These are phyloP conservation scores for Acleris holmiana DNA, from an alignment of 2,888 invertebrate genomes.

Conservation along the genomic window DNA sequence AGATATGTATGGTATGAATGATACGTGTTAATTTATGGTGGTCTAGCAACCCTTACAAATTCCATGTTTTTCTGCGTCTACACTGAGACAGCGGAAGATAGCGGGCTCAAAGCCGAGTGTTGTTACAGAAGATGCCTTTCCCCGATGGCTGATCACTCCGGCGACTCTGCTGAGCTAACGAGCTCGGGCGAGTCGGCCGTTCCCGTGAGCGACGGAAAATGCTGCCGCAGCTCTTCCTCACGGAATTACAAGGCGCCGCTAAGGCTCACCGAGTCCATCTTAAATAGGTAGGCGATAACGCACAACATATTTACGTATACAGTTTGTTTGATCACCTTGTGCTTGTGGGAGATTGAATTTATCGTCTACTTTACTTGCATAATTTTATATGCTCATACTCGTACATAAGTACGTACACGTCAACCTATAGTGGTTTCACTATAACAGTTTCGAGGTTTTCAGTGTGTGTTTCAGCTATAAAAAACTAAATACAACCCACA, in stretches of 20 bases:
- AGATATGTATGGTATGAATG: too few relatives aligned
- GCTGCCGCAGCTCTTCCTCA: constrained; percentile 12
- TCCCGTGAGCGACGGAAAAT: constrained; percentile 1
- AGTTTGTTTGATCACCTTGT: too few relatives aligned
- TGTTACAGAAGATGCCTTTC: constrained; percentile 51
- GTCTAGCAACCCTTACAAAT: too few relatives aligned
- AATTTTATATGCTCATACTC: too few relatives aligned
- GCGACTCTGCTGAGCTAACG: constrained; percentile 47
- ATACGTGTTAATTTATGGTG: too few relatives aligned
- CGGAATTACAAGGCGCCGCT: constrained; percentile 40
- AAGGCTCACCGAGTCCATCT: constrained; percentile 59
- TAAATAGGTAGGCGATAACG: constrained; percentile 56
- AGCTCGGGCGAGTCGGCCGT: constrained; percentile 47
- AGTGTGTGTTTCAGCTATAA: constrained; percentile 6
- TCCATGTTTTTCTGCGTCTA: too few relatives aligned
- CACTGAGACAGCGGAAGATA: too few relatives aligned
- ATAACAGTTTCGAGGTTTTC: neutral
- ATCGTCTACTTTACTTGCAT: too few relatives aligned
- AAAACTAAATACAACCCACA: constrained; percentile 51
- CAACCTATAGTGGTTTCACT: too few relatives aligned
- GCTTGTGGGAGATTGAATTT: too few relatives aligned
- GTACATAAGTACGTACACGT: too few relatives aligned
- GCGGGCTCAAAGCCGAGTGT: neutral
- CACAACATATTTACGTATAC: neutral
- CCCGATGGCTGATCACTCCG: constrained; percentile 48